Evolutionary conservation across 64 coral and sea anemone species (phyloP).

Genomic region (Stylophora pistillata): DNA sequence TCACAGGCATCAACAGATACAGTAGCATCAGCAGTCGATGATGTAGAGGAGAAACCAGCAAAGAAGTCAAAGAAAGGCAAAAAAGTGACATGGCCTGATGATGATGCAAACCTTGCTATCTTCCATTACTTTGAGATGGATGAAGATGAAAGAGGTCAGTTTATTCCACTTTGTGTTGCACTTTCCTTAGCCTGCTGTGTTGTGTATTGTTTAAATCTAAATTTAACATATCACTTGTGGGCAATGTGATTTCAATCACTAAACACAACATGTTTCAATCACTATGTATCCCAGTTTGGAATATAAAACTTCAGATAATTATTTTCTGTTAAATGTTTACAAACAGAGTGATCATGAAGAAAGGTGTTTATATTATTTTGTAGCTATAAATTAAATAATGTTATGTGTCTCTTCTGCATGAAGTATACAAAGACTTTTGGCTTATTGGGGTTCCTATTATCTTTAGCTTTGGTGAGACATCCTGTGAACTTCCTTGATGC

Average conservation of each 20-base stretch:
- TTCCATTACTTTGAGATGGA: slow-evolving; percentile 90
- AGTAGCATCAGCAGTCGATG: slow-evolving; percentile 41
- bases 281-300: too few relatives aligned
- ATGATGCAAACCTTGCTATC: slow-evolving; percentile 73
- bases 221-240: too few relatives aligned
- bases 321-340: too few relatives aligned
- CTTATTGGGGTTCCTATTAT: not conserved
- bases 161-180: not conserved
- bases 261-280: too few relatives aligned
- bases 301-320: too few relatives aligned
- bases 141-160: slow-evolving; percentile 90
- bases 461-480: slow-evolving; percentile 74
- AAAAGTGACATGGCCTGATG: slow-evolving; percentile 56
- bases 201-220: not conserved
- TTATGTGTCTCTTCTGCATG: too few relatives aligned
- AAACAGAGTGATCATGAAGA: too few relatives aligned
- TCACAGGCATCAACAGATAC: slow-evolving; percentile 59
- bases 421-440: too few relatives aligned
- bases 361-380: too few relatives aligned
- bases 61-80: slow-evolving; percentile 83
- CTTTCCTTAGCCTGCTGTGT: too few relatives aligned
- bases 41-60: slow-evolving; percentile 52
- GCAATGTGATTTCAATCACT: too few relatives aligned
- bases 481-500: slow-evolving; percentile 92
- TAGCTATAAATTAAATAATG: too few relatives aligned